Evolutionary conservation across 2,888 invertebrate genomes (phyloP), one percentile per base, ranked within the genome.

Genomic region (Lagria hirta): DNA sequence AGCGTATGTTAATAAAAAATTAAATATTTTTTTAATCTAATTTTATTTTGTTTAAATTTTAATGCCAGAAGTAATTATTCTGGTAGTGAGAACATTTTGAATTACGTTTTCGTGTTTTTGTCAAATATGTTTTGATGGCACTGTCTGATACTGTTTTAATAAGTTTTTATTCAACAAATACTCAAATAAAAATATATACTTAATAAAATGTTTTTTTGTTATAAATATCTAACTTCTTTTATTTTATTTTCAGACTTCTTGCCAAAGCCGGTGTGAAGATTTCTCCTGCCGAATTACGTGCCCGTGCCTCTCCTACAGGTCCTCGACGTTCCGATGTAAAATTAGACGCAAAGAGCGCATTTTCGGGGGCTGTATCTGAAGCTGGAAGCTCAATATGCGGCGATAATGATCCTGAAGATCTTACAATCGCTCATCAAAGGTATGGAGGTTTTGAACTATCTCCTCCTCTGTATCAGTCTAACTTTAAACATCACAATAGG

Each of bases 191-290:
- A n/a, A n/a, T n/a, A n/a, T n/a, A n/a, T n/a, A n/a, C n/a, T n/a
- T n/a, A n/a, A n/a, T n/a, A n/a, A n/a, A n/a, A n/a, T n/a, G n/a
- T n/a, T n/a, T n/a, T n/a, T n/a, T n/a, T n/a, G n/a, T n/a, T n/a
- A n/a, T n/a, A n/a, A n/a, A n/a, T n/a, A n/a, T n/a, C n/a, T n/a
- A n/a, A n/a, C n/a, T n/a, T n/a, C 13, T 27, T 27, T 27, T 27
- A 14, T 16, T 30, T 8, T 16, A 3, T 42, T 60, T 75, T 64
- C 55, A 83, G 88, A 51, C 74, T 92, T 49, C 73, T 92, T 51
- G 89, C 90, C 20, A 92, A 92, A 69, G 91, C 91, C 0, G 91
- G 91, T 5, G 88, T 91, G 5, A 90, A 89, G 69, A 88, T 90
- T 35, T 86, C 86, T 4, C 82, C 90, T 0, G 89, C 90, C 10